Evolutionary conservation across 2,797 vertebrate genomes (phyloP).

Genomic region (Manis pentadactyla): DNA sequence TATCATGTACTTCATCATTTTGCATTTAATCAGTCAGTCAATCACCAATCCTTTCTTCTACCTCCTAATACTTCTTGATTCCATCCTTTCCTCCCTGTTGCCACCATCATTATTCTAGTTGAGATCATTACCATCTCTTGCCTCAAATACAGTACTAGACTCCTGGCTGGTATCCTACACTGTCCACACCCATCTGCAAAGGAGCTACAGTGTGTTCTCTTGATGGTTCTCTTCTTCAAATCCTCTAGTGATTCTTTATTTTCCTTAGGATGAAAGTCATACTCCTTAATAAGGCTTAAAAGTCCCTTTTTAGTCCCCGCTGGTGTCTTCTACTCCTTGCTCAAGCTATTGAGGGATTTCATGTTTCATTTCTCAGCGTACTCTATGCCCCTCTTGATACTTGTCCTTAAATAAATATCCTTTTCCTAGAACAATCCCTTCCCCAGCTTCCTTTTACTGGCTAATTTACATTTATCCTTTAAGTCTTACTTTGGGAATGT

Average conservation of each 20-base stretch:
- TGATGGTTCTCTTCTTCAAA: neutral
- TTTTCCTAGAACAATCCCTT: neutral
- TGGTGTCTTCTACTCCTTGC: neutral
- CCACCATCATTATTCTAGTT: neutral
- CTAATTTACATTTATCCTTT: neutral
- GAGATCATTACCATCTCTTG: neutral
- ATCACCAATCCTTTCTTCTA: neutral
- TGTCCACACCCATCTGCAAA: neutral
- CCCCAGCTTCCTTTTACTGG: neutral
- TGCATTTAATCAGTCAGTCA: neutral
- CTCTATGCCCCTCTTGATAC: neutral
- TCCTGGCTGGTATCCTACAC: neutral
- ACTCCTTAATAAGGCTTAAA: neutral
- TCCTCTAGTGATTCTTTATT: neutral
- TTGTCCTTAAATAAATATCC: neutral
- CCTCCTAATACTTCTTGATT: neutral
- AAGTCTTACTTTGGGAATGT: neutral
- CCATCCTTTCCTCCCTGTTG: neutral
- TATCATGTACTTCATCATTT: neutral
- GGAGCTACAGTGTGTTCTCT: neutral
- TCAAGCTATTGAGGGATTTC: neutral
- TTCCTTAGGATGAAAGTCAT: neutral
- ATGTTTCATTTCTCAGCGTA: neutral
- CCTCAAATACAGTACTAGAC: neutral
- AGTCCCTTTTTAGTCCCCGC: neutral